phyloP scores from a whole-genome alignment of 2,797 vertebrate genomes.

The Ctenopoma multispine region DNA sequence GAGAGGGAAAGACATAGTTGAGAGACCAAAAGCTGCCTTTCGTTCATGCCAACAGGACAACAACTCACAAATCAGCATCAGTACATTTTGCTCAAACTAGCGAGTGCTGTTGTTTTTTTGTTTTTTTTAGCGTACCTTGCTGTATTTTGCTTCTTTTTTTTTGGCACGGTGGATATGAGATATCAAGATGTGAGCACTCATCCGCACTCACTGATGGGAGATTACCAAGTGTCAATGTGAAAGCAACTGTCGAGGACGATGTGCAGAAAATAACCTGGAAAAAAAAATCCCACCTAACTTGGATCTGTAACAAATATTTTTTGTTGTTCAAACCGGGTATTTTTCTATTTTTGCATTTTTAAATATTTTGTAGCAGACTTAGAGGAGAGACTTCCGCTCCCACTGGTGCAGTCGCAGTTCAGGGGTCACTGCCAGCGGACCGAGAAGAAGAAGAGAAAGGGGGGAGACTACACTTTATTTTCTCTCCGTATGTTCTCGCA shows the following conservation, averaged over 20 bases:
- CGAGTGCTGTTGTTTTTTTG: constrained; percentile 17
- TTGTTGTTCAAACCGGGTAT: constrained; percentile 19
- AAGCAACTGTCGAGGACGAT: constrained; percentile 44
- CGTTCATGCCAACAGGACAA: constrained; percentile 53
- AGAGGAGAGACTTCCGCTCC: constrained; percentile 55
- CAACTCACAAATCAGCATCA: constrained; percentile 45
- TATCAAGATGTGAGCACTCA: constrained; percentile 66
- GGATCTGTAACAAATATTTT: constrained; percentile 67
- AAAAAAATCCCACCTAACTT: constrained; percentile 21
- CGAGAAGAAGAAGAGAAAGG: constrained; percentile 57
- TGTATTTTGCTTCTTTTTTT: neutral
- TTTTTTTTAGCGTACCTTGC: neutral
- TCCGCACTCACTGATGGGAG: constrained; percentile 69
- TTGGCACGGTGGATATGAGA: constrained; percentile 56
- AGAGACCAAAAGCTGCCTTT: constrained; percentile 61
- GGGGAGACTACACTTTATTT: constrained; percentile 33
- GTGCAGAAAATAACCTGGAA: constrained; percentile 45
- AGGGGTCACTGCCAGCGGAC: constrained; percentile 76
- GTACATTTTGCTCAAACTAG: constrained; percentile 25
- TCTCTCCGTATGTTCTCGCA: neutral
- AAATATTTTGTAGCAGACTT: constrained; percentile 42
- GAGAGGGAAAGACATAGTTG: constrained; percentile 26
- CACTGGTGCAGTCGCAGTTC: constrained; percentile 65
- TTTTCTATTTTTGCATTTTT: neutral
- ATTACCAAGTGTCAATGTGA: constrained; percentile 59